Evolutionary conservation across 92 coral and sea anemone species (phyloP), one percentile per base, ranked within the genome.

Genomic region (Epizoanthus ramosus): DNA sequence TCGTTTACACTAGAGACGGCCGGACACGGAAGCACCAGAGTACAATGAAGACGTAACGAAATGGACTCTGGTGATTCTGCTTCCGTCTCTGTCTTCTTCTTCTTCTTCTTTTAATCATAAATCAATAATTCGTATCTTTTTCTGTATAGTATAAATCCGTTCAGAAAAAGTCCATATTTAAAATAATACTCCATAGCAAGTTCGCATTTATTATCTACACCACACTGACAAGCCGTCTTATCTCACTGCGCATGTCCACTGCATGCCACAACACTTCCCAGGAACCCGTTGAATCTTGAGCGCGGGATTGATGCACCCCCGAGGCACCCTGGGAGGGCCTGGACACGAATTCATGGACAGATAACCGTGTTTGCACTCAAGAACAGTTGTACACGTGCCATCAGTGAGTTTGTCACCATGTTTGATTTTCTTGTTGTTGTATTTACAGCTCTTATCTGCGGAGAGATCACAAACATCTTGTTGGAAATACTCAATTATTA

Each of bases 341-440:
- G 97, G 94, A 31, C 97, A 93, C 69, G 80, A 92, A 43, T 81
- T 88, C n/a, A 77, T 87, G 13, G 88, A 74, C 17, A 93, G 87
- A 94, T 88, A 93, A 25, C 97, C 97, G 74, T 93, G 89, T 71
- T 80, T 93, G 43, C 97, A 93, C 74, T 91, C 93, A 87, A 93
- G 87, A 80, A 93, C 86, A 47, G 83, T 85, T 6, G 97, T 90
- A 59, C 97, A 93, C 33, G 97, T 91, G 69, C 84, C 94, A 65
- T 91, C 97, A 12, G 97, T 93, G 33, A 91, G 87, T 68, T 83
- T 85, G 73, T 93, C 97, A 5, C 94, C 97, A 74, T 93, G 90
- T 41, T 83, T 83, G 31, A 93, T 75, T 74, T 91, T 93, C 53
- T 84, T 81, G 21, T 88, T 86, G 72, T 91, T 92, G 25, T 88